Conservation (phyloP, 2,113 vertebrate species). For the Paradoxurus hermaphroditus region DNA sequence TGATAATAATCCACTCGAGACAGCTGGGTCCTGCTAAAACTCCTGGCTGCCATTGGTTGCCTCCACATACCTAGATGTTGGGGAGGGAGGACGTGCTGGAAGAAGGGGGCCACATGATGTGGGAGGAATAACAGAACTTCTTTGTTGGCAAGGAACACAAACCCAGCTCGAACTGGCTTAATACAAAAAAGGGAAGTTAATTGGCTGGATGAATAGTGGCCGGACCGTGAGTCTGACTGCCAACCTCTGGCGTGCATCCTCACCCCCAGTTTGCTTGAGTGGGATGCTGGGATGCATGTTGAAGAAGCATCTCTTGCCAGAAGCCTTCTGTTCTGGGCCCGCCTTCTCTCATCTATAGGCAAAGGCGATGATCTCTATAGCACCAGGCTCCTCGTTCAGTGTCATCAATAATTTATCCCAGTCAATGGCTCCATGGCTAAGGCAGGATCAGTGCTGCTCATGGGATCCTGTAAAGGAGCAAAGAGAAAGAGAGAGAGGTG, state of each 20-base stretch:
- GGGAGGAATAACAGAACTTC: not conserved
- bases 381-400: not conserved
- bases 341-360: not conserved
- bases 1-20: not conserved
- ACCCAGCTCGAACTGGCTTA: not conserved
- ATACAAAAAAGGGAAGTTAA: not conserved
- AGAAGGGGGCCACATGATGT: not conserved
- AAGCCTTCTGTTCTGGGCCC: not conserved
- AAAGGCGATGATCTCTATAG: not conserved
- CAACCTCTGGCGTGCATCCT: not conserved
- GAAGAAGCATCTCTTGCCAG: not conserved
- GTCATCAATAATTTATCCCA: constrained; percentile 29
- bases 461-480: not conserved
- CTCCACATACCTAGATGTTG: not conserved
- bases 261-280: not conserved
- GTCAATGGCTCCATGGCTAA: not conserved
- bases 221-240: not conserved
- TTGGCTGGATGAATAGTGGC: not conserved
- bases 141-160: not conserved
- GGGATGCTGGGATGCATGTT: not conserved
- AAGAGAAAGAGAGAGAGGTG: not conserved
- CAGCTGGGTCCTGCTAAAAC: not conserved
- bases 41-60: not conserved
- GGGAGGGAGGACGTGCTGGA: not conserved
- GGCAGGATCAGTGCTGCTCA: not conserved